phyloP scores from a whole-genome alignment of 2,888 invertebrate species.

The Molorchus minor region DNA sequence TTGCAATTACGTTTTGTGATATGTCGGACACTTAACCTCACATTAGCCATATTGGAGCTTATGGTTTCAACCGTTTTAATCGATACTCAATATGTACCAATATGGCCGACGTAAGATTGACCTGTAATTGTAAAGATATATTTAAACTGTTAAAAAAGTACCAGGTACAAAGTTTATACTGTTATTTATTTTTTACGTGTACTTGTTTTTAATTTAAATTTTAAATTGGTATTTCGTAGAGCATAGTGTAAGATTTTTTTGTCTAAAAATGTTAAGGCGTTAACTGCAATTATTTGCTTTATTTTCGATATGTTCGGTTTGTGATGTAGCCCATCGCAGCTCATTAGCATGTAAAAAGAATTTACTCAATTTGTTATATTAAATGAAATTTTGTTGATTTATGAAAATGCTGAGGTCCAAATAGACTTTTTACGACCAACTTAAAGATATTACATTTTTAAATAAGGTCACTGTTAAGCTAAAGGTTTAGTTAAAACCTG shows the following conservation, averaged over 20 bases:
- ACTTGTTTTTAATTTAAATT: not conserved
- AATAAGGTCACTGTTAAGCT: too few relatives aligned
- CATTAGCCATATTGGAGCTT: not conserved
- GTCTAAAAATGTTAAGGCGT: not conserved
- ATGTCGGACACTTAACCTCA: not conserved
- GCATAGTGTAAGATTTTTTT: not conserved
- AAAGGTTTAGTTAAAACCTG: too few relatives aligned
- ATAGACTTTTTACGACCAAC: too few relatives aligned
- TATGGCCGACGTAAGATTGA: not conserved
- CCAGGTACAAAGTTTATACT: constrained; percentile 14
- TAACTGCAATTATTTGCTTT: constrained; percentile 1
- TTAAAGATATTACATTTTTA: too few relatives aligned
- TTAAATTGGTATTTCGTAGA: not conserved
- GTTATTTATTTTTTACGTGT: constrained; percentile 12
- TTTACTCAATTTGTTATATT: too few relatives aligned
- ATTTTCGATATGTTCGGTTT: too few relatives aligned
- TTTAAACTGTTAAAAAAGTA: not conserved
- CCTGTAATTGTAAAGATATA: constrained; percentile 9
- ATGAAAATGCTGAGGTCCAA: too few relatives aligned
- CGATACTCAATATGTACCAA: not conserved
- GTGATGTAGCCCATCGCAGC: not conserved
- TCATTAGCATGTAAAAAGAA: not conserved
- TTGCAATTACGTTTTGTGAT: not conserved
- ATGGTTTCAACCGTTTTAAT: not conserved
- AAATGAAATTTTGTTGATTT: too few relatives aligned